phyloP scores from a whole-genome alignment of 2,113 vertebrate species.

The Polypterus senegalus region DNA sequence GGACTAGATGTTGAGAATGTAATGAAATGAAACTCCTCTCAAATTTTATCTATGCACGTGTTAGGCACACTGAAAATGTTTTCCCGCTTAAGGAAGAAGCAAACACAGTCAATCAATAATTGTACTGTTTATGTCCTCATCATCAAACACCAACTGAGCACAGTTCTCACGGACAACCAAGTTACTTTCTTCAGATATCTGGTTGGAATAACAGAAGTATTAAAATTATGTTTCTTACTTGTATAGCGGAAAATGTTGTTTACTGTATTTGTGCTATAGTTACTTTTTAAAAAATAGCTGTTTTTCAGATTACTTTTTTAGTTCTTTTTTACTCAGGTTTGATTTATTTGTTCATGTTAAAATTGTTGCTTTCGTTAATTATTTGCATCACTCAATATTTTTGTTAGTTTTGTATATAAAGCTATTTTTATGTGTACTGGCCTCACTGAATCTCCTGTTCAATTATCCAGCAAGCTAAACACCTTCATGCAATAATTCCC shows the following conservation, averaged over 20 bases:
- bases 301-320: conserved; percentile 10
- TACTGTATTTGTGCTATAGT: conserved; percentile 11
- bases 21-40: conserved; percentile 20
- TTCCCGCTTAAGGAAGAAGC: conserved; percentile 20
- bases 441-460: no score
- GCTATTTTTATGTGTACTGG: no score
- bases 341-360: no score
- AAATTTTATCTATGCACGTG: conserved; percentile 16
- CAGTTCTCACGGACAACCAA: conserved; percentile 7
- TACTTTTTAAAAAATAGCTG: conserved; percentile 12
- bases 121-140: conserved; percentile 14
- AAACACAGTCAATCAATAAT: conserved; percentile 17
- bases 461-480: no score
- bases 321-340: no score
- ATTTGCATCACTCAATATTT: no score
- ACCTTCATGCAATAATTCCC: no score
- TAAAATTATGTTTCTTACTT: conserved; percentile 22
- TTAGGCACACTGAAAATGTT: conserved; percentile 20
- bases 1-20: conserved; percentile 15
- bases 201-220: conserved; percentile 11
- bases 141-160: conserved; percentile 11
- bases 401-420: no score
- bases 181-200: conserved; percentile 9
- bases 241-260: conserved; percentile 25
- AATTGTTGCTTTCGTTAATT: no score